Percentiles rank a stretch among this genome's conserved stretches.
phyloP scores from a whole-genome alignment of 2,113 vertebrate species.

The Pachyramphus minor region DNA sequence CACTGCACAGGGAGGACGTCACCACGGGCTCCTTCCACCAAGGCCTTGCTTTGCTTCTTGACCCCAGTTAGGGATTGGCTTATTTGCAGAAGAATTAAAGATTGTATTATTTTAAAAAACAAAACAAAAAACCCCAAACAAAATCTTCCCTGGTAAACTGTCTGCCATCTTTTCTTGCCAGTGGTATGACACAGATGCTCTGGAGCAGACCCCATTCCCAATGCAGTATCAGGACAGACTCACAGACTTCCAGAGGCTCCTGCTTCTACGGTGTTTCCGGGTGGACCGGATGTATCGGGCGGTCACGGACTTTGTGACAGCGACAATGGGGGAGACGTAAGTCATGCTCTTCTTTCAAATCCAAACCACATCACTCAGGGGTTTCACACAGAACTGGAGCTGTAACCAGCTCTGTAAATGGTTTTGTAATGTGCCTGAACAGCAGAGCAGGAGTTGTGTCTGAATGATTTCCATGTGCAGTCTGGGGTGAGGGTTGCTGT shows the following conservation, averaged over 20 bases:
- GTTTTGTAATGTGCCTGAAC: background rate
- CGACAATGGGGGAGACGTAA: slow-evolving; percentile 89
- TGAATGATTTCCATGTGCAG: background rate
- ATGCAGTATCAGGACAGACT: slow-evolving; percentile 76
- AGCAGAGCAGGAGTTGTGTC: background rate
- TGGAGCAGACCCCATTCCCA: slow-evolving; percentile 83
- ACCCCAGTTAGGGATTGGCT: background rate
- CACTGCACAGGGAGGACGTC: background rate
- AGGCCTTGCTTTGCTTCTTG: background rate
- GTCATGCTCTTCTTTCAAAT: background rate
- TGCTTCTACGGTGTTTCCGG: slow-evolving; percentile 91
- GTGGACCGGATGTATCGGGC: slow-evolving; percentile 93
- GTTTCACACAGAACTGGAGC: background rate
- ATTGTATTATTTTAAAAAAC: background rate
- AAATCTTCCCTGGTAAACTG: background rate
- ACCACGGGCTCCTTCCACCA: background rate
- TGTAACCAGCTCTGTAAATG: rapidly evolving
- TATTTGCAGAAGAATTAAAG: background rate
- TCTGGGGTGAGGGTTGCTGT: background rate
- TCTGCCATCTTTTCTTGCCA: slow-evolving; percentile 38
- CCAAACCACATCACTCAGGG: background rate
- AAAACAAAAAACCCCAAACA: too few species aligned
- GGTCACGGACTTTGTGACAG: slow-evolving; percentile 83
- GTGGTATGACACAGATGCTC: slow-evolving; percentile 89
- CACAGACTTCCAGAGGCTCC: slow-evolving; percentile 87